These are phyloP conservation scores for Phalacrocorax carbo DNA, from an alignment of 2,113 vertebrate genomes.

Conservation along the genomic window DNA sequence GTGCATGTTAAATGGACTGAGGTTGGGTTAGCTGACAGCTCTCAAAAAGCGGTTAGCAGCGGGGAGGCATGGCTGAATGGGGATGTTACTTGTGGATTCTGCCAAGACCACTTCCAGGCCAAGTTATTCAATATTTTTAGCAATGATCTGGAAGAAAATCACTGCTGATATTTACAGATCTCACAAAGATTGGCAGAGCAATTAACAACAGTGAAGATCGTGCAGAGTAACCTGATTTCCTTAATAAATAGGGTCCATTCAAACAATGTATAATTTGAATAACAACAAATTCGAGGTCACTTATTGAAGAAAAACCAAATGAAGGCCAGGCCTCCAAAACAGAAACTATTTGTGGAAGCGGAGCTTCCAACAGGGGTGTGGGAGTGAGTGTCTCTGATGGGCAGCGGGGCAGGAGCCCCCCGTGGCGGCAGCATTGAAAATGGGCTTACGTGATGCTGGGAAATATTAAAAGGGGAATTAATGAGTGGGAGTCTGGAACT, in stretches of 20 bases:
- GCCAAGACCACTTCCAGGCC: constrained; percentile 6
- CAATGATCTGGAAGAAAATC: constrained; percentile 18
- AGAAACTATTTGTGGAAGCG: not conserved
- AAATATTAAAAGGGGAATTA: not conserved
- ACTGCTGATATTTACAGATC: not conserved
- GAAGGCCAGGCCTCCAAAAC: not conserved
- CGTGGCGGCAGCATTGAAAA: rapidly evolving
- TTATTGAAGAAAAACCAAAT: not conserved
- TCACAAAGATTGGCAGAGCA: not conserved
- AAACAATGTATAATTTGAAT: not conserved
- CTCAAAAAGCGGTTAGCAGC: not conserved
- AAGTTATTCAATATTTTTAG: constrained; percentile 1
- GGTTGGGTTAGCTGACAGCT: not conserved
- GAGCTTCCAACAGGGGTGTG: not conserved
- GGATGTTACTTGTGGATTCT: not conserved
- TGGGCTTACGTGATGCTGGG: not conserved
- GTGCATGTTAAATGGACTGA: not conserved
- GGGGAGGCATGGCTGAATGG: not conserved
- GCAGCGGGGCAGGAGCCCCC: not conserved
- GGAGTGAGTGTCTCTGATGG: not conserved
- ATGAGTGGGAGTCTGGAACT: not conserved
- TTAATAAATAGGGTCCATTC: not conserved
- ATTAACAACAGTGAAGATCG: not conserved
- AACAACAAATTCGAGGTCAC: not conserved
- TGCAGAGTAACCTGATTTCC: not conserved